Percentiles rank a stretch among this genome's conserved stretches.
These are phyloP conservation scores for Gonatopus flavifemur DNA, from an alignment of 1,140 invertebrate genomes.

Conservation along the genomic window DNA sequence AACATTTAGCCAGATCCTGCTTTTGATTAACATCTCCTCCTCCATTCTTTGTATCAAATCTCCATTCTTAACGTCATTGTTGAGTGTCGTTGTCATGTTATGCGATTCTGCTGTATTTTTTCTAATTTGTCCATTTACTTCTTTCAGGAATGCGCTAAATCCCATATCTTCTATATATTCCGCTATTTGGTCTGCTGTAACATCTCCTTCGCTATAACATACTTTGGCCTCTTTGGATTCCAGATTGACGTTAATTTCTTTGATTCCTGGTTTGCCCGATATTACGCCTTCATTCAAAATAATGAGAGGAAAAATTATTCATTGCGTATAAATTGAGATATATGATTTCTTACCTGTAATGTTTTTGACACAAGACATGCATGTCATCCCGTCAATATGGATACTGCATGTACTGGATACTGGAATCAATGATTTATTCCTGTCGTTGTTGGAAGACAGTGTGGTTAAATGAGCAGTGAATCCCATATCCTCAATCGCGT, in stretches of 20 bases:
- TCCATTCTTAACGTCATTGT: slow-evolving; percentile 14
- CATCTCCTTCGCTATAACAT: slow-evolving; percentile 50
- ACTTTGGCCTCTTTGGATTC: slow-evolving; percentile 64
- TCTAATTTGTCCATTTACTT: slow-evolving; percentile 32
- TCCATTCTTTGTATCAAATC: slow-evolving; percentile 21
- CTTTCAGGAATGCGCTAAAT: slow-evolving; percentile 65
- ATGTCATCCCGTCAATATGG: slow-evolving; percentile 79
- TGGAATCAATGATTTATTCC: slow-evolving; percentile 3
- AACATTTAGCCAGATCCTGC: slow-evolving; percentile 66
- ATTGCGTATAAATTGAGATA: too few species aligned
- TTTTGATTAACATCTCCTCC: slow-evolving; percentile 31
- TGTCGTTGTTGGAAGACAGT: neutral
- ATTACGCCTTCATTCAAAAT: slow-evolving; percentile 56
- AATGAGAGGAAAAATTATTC: neutral
- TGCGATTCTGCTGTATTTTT: slow-evolving; percentile 3
- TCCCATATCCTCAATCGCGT: slow-evolving; percentile 79
- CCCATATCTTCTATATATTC: slow-evolving; percentile 72
- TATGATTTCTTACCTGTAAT: slow-evolving; percentile 64
- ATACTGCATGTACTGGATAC: slow-evolving; percentile 49
- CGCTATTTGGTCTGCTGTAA: slow-evolving; percentile 62
- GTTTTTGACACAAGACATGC: slow-evolving; percentile 77
- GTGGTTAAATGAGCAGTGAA: slow-evolving; percentile 63
- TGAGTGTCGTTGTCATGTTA: slow-evolving; percentile 11
- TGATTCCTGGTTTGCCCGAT: slow-evolving; percentile 62
- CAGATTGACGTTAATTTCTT: slow-evolving; percentile 63